phyloP scores from a whole-genome alignment of 30 jellyfish, hydroid and myxozoan genomes.

The Pseudorhiza aurosa region DNA sequence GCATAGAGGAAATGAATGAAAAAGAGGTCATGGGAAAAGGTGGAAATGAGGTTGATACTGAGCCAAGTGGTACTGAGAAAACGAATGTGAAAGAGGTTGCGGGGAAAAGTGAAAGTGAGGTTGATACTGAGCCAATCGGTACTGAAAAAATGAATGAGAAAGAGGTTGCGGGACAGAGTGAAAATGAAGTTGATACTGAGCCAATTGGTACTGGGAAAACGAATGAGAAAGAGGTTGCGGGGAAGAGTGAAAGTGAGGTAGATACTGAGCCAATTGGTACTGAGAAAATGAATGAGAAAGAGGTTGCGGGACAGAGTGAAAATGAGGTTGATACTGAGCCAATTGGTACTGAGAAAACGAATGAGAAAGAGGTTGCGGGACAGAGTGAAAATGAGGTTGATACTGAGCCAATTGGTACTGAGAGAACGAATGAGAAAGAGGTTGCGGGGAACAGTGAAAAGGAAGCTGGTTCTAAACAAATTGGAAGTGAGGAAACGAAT shows the following conservation, averaged over 20 bases:
- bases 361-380: background rate
- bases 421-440: background rate
- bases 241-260: background rate
- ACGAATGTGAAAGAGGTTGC: background rate
- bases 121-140: background rate
- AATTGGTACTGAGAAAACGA: background rate
- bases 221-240: constrained; percentile 34
- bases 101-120: background rate
- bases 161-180: background rate
- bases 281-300: background rate
- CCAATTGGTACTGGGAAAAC: background rate
- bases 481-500: background rate
- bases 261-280: background rate
- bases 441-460: background rate
- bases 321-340: background rate
- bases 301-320: background rate
- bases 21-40: background rate
- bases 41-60: background rate
- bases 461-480: background rate
- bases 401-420: background rate
- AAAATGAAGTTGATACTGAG: background rate
- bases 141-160: background rate
- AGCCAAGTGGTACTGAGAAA: background rate
- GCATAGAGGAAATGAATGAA: background rate
- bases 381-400: background rate